Percentiles rank a stretch among this genome's conserved stretches.
phyloP scores from a whole-genome alignment of 2,888 invertebrate species.

The Zygogramma bicolorata region DNA sequence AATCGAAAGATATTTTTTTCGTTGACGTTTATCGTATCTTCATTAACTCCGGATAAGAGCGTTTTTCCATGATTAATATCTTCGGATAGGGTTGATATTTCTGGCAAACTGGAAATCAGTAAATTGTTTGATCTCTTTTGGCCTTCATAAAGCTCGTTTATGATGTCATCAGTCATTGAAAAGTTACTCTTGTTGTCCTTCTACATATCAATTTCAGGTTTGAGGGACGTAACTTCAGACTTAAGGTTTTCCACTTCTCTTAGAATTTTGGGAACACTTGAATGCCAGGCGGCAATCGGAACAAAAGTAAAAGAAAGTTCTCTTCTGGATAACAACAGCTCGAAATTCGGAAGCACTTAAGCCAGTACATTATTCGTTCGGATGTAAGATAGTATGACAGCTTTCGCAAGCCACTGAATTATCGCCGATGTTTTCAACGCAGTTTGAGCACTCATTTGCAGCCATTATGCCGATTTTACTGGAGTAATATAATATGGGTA shows the following conservation, averaged over 20 bases:
- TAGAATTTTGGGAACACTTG: no score
- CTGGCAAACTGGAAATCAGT: not conserved
- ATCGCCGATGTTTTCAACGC: not conserved
- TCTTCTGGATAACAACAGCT: not conserved
- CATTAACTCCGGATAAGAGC: not conserved
- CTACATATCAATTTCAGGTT: not conserved
- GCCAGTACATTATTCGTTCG: slow-evolving; percentile 7
- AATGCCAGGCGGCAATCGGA: slow-evolving; percentile 3
- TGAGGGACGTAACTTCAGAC: slow-evolving; percentile 5
- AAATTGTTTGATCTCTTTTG: slow-evolving; percentile 18
- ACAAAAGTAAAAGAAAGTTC: slow-evolving; percentile 1
- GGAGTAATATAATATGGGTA: not conserved
- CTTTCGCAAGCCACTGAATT: not conserved
- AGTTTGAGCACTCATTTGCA: not conserved
- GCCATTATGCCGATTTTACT: not conserved
- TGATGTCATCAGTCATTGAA: slow-evolving; percentile 13
- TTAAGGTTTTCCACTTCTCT: not conserved
- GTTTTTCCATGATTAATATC: not conserved
- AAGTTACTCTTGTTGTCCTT: no score
- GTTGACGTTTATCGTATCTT: not conserved
- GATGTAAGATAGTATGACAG: slow-evolving; percentile 4
- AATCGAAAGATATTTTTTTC: not conserved
- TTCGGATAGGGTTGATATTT: not conserved
- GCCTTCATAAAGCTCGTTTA: slow-evolving; percentile 13
- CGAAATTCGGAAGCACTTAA: slow-evolving; percentile 12